These are phyloP conservation scores for Apoda limacodes DNA, from an alignment of 2,888 invertebrate species.

Conservation along the genomic window DNA sequence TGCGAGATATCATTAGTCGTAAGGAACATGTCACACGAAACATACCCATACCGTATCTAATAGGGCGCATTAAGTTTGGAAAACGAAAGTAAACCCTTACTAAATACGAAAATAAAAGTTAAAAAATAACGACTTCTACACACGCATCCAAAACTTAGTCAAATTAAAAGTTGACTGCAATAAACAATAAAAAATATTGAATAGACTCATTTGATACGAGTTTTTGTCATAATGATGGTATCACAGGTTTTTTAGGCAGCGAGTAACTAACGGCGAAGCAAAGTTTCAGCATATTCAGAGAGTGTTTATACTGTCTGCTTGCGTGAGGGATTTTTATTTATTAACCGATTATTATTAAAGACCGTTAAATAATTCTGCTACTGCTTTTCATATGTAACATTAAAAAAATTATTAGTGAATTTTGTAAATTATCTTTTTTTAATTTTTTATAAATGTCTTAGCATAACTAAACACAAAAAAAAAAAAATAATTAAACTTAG, in stretches of 20 bases:
- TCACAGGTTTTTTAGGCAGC: slow-evolving; percentile 27
- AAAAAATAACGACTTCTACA: slow-evolving; percentile 54
- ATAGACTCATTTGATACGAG: slow-evolving; percentile 46
- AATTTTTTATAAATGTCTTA: too few species aligned
- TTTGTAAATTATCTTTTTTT: too few species aligned
- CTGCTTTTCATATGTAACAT: too few species aligned
- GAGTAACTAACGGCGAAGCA: slow-evolving; percentile 11
- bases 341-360: too few species aligned
- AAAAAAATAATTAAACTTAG: too few species aligned
- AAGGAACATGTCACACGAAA: slow-evolving; percentile 26
- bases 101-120: slow-evolving; percentile 50
- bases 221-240: slow-evolving; percentile 35
- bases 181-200: slow-evolving; percentile 63
- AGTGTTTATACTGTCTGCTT: too few species aligned
- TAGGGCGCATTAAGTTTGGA: slow-evolving; percentile 51
- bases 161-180: slow-evolving; percentile 67
- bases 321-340: too few species aligned
- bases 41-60: slow-evolving; percentile 37
- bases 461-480: too few species aligned
- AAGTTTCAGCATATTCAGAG: slow-evolving; percentile 12
- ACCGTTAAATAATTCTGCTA: too few species aligned
- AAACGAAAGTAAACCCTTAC: slow-evolving; percentile 47
- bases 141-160: slow-evolving; percentile 62
- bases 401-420: too few species aligned
- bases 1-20: not conserved